Base-by-base conservation (phyloP, 2,797 vertebrate genomes). In the Helarctos malayanus region DNA sequence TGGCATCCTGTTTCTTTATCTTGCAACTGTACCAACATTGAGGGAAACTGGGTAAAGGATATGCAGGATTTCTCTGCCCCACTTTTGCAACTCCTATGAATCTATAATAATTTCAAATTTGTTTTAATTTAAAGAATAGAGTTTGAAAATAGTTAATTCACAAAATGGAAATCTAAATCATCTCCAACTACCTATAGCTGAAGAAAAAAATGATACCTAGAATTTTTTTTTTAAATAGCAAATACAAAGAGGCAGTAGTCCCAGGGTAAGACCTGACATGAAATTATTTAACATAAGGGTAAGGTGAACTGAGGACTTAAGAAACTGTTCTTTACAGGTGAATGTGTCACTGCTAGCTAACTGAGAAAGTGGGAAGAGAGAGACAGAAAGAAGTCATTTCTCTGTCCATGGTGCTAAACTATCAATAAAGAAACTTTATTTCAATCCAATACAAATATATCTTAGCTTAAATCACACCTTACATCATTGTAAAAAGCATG, bases 401-500 rank as follows among this genome's bases (percentile, higher is more conserved):
- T 85, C 73, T 96, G 80, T 91, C 68, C 63, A 25, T 78, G 47
- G 71, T 91, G 45, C 85, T 89, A 14, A 61, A 89, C 16, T 13
- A 6, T 76, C 14, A 82, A 79, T 0, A 41, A 92, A 82, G 25
- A 84, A 23, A 80, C 71, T 91, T 92, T 84, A 47, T 88, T 95
- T 89, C 49, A 89, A 79, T 93, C 52, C 32, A 85, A 12, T 79
- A 92, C 38, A 94, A 92, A 92, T 41, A 68, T 27, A 89, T 91
- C 47, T 75, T 87, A 47, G 80, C 85, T 96, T 97, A 97, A 93
- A 87, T 90, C 76, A 88, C 57, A 92, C 41, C n/a, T 80, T 75
- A 16, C 25, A 92, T 59, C 59, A 52, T 81, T 96, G 78, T 76
- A 89, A 76, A 95, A 93, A 84, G 25, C 49, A 78, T 56, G 15